These are phyloP conservation scores for Chrysolina americana DNA, from an alignment of 2,888 invertebrate genomes.

Conservation along the genomic window DNA sequence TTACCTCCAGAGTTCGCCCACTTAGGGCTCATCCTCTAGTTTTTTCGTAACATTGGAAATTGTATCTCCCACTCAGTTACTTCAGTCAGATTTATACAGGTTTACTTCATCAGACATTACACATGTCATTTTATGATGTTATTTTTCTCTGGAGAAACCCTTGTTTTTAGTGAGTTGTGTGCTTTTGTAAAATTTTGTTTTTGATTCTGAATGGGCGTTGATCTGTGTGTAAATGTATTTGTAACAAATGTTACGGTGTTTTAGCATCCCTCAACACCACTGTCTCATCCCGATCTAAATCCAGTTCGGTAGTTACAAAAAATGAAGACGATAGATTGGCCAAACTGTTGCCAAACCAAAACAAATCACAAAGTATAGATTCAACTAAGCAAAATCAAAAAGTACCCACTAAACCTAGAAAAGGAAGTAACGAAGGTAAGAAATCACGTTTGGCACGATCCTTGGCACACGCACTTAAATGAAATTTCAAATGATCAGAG, in stretches of 20 bases:
- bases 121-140: conserved; percentile 3
- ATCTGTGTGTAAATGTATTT: conserved; percentile 53
- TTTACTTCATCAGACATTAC: no score
- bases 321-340: conserved; percentile 69
- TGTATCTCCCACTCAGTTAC: no score
- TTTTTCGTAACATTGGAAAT: no score
- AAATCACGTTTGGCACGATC: conserved; percentile 62
- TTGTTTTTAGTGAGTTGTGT: conserved; percentile 45
- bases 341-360: conserved; percentile 63
- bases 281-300: conserved; percentile 80
- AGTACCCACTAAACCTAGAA: conserved; percentile 62
- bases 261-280: conserved; percentile 84
- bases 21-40: no score
- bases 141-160: conserved; percentile 36
- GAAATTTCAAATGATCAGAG: conserved; percentile 24
- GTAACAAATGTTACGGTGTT: conserved; percentile 71
- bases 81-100: no score
- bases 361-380: conserved; percentile 64
- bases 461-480: conserved; percentile 66
- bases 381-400: conserved; percentile 64
- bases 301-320: conserved; percentile 75
- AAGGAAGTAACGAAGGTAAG: conserved; percentile 67
- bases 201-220: conserved; percentile 50
- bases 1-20: no score
- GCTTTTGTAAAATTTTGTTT: conserved; percentile 38